Evolutionary conservation across 64 coral and sea anemone genomes (phyloP), one percentile per base, ranked within the genome.

Genomic region (Anthopleura sola): DNA sequence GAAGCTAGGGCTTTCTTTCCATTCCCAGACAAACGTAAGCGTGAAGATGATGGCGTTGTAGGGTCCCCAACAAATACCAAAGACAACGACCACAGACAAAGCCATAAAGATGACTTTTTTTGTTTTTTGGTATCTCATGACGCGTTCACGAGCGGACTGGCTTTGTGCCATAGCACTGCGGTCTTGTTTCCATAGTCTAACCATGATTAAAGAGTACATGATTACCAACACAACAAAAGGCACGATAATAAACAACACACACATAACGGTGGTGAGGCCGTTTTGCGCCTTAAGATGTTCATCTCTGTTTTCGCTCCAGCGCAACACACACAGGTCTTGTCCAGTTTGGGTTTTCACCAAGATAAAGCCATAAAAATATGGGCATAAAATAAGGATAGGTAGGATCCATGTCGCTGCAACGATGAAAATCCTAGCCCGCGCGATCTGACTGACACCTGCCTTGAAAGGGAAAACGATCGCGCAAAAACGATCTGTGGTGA

Each of bases 401-500:
- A 86, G 0, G 20, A 81, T 36, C 89, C 89, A 91, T 9, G 82
- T 91, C 21, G 38, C 49, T 18, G 75, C 12, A 0, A 80, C 64
- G 9, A 32, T 13, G 23, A 91, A 1, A 0, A 14, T 24, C 15
- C 80, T 46, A 7, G 34, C 64, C 33, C 32, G 46, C n/a, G 32
- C 47, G 20, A 7, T 13, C 2, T 82, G 75, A 55, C 54, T 75
- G 5, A 64, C 18, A 51, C 37, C 24, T 13, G 66, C 50, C 66
- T 49, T 87, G 20, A 60, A 29, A 40, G 90, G 90, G 18, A 83
- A 77, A 3, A 83, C 68, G 36, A 92, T 54, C 0, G 90, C 90
- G 0, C 64, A 37, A 36, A 92, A 88, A 3, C 90, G 60, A 49
- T 92, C 90, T 5, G 49, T n/a, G 9, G 90, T 78, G 23, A 84